A percentile compares a stretch with the other conserved stretches of the same genome.
Conservation (phyloP, 2,888 invertebrate genomes). For the Pemphredon lugubris region DNA sequence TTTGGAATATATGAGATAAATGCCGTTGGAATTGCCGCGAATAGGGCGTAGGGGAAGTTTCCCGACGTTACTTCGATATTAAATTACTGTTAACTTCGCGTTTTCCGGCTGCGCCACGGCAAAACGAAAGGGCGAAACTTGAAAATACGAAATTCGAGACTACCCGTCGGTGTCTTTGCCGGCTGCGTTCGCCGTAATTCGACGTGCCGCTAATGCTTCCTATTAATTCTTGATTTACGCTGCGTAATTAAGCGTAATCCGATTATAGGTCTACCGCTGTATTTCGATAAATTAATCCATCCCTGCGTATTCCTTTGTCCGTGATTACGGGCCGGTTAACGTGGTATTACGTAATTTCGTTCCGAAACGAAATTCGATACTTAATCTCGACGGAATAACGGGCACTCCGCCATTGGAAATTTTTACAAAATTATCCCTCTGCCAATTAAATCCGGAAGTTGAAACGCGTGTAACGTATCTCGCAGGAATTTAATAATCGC, state of each 20-base stretch:
- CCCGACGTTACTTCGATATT: constrained; percentile 5
- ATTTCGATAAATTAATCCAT: neutral
- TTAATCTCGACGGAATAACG: too few relatives aligned
- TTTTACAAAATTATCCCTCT: too few relatives aligned
- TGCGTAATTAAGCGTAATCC: neutral
- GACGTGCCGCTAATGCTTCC: neutral
- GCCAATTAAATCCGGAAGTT: too few relatives aligned
- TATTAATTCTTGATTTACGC: neutral
- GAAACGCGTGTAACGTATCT: too few relatives aligned
- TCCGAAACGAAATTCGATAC: too few relatives aligned
- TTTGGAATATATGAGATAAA: constrained; percentile 8
- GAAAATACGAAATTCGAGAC: constrained; percentile 35
- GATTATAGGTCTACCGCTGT: neutral
- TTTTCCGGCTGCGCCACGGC: neutral
- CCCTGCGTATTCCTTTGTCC: neutral
- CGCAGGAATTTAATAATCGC: too few relatives aligned
- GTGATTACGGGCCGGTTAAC: neutral
- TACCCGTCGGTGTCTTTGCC: too few relatives aligned
- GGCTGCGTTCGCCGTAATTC: too few relatives aligned
- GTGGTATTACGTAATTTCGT: too few relatives aligned
- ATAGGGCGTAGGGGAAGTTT: neutral
- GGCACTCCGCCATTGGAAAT: too few relatives aligned
- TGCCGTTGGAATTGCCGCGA: neutral
- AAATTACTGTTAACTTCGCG: constrained; percentile 17
- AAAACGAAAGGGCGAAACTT: constrained; percentile 20